These are phyloP conservation scores for Aurelia aurita complex sp. Pacific DNA, from an alignment of 30 jellyfish, hydroid and myxozoan genomes.

Conservation along the genomic window DNA sequence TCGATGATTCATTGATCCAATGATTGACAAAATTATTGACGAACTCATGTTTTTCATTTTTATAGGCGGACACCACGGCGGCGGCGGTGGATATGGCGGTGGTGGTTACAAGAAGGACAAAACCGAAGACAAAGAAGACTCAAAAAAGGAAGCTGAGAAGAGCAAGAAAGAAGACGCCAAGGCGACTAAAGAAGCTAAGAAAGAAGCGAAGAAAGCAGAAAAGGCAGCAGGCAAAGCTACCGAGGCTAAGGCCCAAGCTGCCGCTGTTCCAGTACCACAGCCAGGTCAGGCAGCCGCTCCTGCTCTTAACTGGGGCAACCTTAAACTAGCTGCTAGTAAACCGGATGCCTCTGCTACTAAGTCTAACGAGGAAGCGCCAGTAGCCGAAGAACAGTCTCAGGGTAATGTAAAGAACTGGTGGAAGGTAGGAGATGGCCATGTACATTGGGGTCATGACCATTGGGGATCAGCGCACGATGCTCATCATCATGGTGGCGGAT, in stretches of 20 bases:
- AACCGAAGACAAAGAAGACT: conserved; percentile 19
- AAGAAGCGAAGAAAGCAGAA: conserved; percentile 24
- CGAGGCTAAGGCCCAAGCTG: conserved; percentile 24
- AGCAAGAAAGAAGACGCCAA: conserved; percentile 13
- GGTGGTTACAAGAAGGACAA: conserved; percentile 79
- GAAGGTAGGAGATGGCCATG: conserved; percentile 99
- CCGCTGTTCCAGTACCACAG: conserved; percentile 48
- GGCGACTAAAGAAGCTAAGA: conserved; percentile 10
- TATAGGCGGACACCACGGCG: conserved; percentile 68
- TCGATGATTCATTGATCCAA: no score
- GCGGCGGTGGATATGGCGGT: conserved; percentile 36
- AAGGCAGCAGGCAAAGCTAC: conserved; percentile 30
- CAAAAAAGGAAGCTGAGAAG: background rate
- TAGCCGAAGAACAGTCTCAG: conserved; percentile 16
- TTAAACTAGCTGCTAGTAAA: conserved; percentile 29
- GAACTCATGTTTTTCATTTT: no score
- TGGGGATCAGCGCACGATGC: conserved; percentile 97
- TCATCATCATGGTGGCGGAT: conserved; percentile 94
- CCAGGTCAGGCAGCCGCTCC: conserved; percentile 51
- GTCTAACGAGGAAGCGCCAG: conserved; percentile 25
- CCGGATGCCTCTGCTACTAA: conserved; percentile 43
- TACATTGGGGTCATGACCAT: conserved; percentile 97
- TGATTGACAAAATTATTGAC: no score
- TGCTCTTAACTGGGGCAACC: conserved; percentile 51
- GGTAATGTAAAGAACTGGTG: conserved; percentile 92